A percentile compares a stretch with the other conserved stretches of the same genome.
Conservation (phyloP, 2,888 invertebrate species). For the Stomorhina lunata region DNA sequence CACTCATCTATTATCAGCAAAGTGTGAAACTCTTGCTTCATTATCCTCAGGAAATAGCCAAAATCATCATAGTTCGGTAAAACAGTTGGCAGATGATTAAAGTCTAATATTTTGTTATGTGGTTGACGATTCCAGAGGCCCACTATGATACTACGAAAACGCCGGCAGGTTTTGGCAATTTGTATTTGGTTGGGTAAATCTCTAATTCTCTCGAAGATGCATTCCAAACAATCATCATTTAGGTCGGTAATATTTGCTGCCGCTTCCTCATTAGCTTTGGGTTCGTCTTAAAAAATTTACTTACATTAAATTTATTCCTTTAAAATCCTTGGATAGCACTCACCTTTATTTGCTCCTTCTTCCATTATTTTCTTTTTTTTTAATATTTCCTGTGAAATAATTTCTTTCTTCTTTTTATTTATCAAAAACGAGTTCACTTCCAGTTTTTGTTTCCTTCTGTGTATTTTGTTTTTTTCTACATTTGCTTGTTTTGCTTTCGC, state of each 20-base stretch:
- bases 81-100: slow-evolving; percentile 70
- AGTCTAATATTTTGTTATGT: slow-evolving; percentile 69
- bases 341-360: slow-evolving; percentile 1
- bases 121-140: slow-evolving; percentile 71
- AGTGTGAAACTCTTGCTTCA: slow-evolving; percentile 68
- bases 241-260: slow-evolving; percentile 54
- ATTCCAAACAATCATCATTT: slow-evolving; percentile 73
- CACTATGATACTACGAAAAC: slow-evolving; percentile 69
- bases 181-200: slow-evolving; percentile 72
- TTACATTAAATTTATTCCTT: too few species aligned
- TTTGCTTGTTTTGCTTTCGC: background rate
- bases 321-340: too few species aligned
- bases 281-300: background rate
- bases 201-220: slow-evolving; percentile 70
- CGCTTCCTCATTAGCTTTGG: background rate
- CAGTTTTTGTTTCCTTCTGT: too few species aligned
- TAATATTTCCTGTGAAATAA: too few species aligned
- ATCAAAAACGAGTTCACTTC: slow-evolving; percentile 10
- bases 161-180: slow-evolving; percentile 70
- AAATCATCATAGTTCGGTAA: slow-evolving; percentile 70
- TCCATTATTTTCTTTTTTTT: slow-evolving; percentile 28
- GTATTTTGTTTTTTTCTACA: background rate
- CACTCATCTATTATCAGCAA: slow-evolving; percentile 70
- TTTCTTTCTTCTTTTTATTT: slow-evolving; percentile 25
- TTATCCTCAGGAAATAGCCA: slow-evolving; percentile 69